A percentile compares a stretch with the other conserved stretches of the same genome.
Conservation (phyloP, 2,888 invertebrate species). For the Galeopsomyia nigrocyanea region DNA sequence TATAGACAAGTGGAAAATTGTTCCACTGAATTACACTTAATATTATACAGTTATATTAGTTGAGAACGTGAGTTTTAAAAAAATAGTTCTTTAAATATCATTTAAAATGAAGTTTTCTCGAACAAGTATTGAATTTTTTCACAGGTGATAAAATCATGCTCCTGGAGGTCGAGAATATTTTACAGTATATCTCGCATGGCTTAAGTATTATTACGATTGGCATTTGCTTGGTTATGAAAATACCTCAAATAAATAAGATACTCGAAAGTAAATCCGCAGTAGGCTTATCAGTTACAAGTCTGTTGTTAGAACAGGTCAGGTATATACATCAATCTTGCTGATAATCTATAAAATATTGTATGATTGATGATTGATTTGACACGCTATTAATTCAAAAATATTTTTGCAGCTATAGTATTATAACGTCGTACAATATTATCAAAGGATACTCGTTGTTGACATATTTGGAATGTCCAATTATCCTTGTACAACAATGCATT, state of each 20-base stretch:
- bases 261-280: conserved; percentile 76
- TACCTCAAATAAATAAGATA: conserved; percentile 85
- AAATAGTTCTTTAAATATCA: too few species aligned
- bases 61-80: too few species aligned
- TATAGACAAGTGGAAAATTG: too few species aligned
- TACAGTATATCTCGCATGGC: conserved; percentile 70
- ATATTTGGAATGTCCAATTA: conserved; percentile 88
- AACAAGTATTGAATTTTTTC: not conserved
- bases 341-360: not conserved
- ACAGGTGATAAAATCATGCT: conserved; percentile 24
- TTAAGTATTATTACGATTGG: conserved; percentile 83
- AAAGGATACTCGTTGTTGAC: conserved; percentile 82
- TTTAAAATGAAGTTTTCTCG: too few species aligned
- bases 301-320: conserved; percentile 80
- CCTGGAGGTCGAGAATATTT: conserved; percentile 29
- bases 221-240: conserved; percentile 83
- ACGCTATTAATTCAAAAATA: conserved; percentile 19
- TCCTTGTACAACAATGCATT: conserved; percentile 81
- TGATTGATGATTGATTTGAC: not conserved
- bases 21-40: not conserved
- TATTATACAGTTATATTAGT: too few species aligned
- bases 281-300: conserved; percentile 77
- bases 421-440: conserved; percentile 84
- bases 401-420: conserved; percentile 82
- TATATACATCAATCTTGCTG: conserved; percentile 65